phyloP scores from a whole-genome alignment of 2,888 invertebrate genomes.

The Cyaniris semiargus region DNA sequence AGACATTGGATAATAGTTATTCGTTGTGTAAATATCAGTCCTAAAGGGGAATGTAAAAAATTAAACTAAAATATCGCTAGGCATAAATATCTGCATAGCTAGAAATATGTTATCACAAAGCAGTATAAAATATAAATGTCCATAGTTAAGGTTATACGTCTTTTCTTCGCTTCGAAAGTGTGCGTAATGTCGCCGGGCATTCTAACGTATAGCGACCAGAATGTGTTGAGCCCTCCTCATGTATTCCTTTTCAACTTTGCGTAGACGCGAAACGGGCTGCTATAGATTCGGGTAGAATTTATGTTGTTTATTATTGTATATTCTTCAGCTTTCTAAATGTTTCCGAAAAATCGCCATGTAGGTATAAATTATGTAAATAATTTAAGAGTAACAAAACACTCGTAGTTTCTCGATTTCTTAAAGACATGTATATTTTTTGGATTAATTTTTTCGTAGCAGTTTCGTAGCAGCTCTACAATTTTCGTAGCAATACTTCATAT shows the following conservation, averaged over 20 bases:
- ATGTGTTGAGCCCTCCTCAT: constrained; percentile 45
- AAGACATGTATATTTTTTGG: no score
- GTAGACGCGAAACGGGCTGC: neutral
- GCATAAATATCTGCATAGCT: neutral
- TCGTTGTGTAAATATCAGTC: no score
- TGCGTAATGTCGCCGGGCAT: constrained; percentile 60
- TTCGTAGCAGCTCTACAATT: constrained; percentile 2
- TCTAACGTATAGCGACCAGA: constrained; percentile 56
- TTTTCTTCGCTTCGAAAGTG: constrained; percentile 63
- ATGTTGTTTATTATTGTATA: neutral
- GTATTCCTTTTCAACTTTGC: constrained; percentile 44
- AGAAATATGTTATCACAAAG: constrained; percentile 22
- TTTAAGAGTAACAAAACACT: no score
- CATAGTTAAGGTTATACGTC: constrained; percentile 56
- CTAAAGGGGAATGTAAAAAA: no score
- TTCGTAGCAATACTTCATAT: neutral
- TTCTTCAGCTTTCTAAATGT: no score
- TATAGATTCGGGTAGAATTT: neutral
- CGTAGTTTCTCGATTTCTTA: no score
- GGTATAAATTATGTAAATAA: no score
- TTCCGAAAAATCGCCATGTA: no score
- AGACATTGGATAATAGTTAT: no score
- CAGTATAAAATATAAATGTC: constrained; percentile 28
- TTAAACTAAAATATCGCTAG: no score
- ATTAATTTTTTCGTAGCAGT: neutral